Percentiles rank a stretch among this genome's conserved stretches.
phyloP scores from a whole-genome alignment of 2,888 invertebrate genomes.

The Catocala sponsa region DNA sequence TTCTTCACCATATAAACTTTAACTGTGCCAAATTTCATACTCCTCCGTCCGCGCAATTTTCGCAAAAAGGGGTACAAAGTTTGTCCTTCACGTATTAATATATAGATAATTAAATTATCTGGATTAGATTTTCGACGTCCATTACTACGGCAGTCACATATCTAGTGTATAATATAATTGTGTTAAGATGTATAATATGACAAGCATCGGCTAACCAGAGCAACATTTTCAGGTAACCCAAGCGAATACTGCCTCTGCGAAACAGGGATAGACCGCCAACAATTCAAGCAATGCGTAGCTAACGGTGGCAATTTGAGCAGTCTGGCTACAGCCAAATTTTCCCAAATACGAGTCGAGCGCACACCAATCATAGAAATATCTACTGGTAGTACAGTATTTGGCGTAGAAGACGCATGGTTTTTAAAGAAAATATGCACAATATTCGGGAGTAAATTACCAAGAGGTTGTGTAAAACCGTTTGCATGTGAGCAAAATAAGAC shows the following conservation, averaged over 20 bases:
- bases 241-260: slow-evolving; percentile 35
- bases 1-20: no score
- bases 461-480: slow-evolving; percentile 60
- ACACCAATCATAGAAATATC: slow-evolving; percentile 30
- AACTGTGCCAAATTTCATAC: no score
- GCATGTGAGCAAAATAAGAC: slow-evolving; percentile 14
- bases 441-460: slow-evolving; percentile 61
- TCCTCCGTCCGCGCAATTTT: no score
- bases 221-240: slow-evolving; percentile 14
- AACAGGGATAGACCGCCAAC: slow-evolving; percentile 20
- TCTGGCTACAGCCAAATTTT: slow-evolving; percentile 18
- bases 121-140: no score
- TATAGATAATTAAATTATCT: no score
- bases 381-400: slow-evolving; percentile 43
- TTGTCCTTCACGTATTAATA: no score
- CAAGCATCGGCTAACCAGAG: no score
- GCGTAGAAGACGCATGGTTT: slow-evolving; percentile 58
- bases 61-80: no score
- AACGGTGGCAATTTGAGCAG: slow-evolving; percentile 13
- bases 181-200: no score
- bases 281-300: slow-evolving; percentile 32
- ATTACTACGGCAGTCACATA: no score
- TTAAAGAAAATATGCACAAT: slow-evolving; percentile 67
- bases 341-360: slow-evolving; percentile 17
- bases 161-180: no score